Evolutionary conservation across 2,888 invertebrate genomes (phyloP).

Genomic region (Nephrotoma flavescens): DNA sequence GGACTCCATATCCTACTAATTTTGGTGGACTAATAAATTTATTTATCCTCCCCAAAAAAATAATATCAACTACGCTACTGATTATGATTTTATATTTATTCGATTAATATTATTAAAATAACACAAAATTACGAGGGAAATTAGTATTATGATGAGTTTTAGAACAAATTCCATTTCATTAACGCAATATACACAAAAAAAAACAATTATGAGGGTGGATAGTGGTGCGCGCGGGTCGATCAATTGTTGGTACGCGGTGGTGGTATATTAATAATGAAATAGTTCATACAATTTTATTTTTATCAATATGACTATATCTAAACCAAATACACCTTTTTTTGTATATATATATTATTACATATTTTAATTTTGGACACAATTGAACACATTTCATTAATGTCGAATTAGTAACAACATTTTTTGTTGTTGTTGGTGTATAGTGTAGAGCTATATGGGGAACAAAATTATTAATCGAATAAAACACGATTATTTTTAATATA

Average conservation of each 20-base stretch:
- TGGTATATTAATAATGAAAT: neutral
- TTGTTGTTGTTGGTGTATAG: neutral
- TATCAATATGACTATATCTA: conserved; percentile 1
- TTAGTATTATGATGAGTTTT: neutral
- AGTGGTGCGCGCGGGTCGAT: neutral
- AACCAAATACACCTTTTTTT: neutral
- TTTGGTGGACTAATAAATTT: too few relatives aligned
- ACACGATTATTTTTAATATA: conserved; percentile 4
- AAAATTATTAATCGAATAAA: conserved; percentile 6
- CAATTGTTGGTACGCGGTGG: neutral
- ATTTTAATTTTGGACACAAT: neutral
- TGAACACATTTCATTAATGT: conserved; percentile 7
- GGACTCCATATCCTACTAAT: too few relatives aligned
- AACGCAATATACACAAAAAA: neutral
- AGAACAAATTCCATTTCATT: neutral
- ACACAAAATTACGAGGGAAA: neutral
- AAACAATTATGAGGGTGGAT: conserved; percentile 1
- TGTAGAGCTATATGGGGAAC: neutral
- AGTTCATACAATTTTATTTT: neutral
- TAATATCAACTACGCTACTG: neutral
- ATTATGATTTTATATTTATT: neutral
- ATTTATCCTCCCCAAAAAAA: neutral
- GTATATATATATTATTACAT: neutral
- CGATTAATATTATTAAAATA: neutral
- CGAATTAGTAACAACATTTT: conserved; percentile 1